A percentile compares a stretch with the other conserved stretches of the same genome.
Conservation (phyloP, 2,797 vertebrate genomes). For the Chanos chanos region DNA sequence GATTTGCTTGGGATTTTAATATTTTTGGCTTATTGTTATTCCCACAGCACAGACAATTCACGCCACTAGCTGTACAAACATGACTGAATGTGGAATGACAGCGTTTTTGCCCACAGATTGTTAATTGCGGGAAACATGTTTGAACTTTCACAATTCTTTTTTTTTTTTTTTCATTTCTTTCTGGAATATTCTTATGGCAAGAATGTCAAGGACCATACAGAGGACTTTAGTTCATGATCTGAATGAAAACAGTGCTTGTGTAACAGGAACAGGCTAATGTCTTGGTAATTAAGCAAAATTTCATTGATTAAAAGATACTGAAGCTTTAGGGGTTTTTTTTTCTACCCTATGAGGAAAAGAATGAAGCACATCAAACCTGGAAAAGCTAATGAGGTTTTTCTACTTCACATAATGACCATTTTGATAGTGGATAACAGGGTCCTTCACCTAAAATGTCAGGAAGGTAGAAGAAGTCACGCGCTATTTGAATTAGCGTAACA, state of each 20-base stretch:
- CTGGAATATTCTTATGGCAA: slow-evolving; percentile 26
- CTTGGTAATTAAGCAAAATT: slow-evolving; percentile 84
- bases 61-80: slow-evolving; percentile 50
- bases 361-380: slow-evolving; percentile 72
- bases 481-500: slow-evolving; percentile 62
- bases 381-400: slow-evolving; percentile 74
- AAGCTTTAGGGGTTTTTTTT: slow-evolving; percentile 64
- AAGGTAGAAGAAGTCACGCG: slow-evolving; percentile 66
- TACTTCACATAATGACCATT: slow-evolving; percentile 73
- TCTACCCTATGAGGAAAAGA: slow-evolving; percentile 72
- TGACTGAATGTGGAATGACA: slow-evolving; percentile 54
- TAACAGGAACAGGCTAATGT: slow-evolving; percentile 56
- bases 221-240: slow-evolving; percentile 18
- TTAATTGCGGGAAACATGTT: slow-evolving; percentile 58
- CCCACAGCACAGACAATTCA: slow-evolving; percentile 56
- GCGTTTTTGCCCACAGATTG: slow-evolving; percentile 58
- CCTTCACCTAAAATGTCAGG: slow-evolving; percentile 67
- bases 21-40: slow-evolving; percentile 70
- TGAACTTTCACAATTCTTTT: slow-evolving; percentile 43
- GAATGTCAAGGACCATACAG: background rate
- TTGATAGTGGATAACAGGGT: slow-evolving; percentile 73
- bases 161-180: slow-evolving; percentile 16
- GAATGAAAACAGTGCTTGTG: slow-evolving; percentile 28
- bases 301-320: slow-evolving; percentile 88
- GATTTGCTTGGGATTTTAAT: slow-evolving; percentile 61